A percentile compares a stretch with the other conserved stretches of the same genome.
Evolutionary conservation across 1,140 invertebrate species (phyloP).

Genomic region (Prorops nasuta): DNA sequence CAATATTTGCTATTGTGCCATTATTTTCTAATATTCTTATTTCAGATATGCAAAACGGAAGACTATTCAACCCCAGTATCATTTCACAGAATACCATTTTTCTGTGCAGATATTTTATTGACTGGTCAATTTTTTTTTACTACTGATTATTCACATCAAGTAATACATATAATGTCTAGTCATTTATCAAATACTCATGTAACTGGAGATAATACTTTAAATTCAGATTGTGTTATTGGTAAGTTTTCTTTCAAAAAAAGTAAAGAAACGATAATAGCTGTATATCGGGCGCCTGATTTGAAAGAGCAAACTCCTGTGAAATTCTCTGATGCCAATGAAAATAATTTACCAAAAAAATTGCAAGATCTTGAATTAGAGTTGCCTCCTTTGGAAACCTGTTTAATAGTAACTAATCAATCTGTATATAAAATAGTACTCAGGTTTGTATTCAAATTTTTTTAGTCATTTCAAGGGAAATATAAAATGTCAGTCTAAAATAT

Average conservation of each 20-base stretch:
- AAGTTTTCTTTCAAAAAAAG: conserved; percentile 58
- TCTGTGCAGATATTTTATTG: conserved; percentile 59
- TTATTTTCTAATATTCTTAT: conserved; percentile 20
- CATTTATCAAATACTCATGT: conserved; percentile 62
- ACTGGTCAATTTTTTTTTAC: conserved; percentile 66
- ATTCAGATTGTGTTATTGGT: conserved; percentile 56
- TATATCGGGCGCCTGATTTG: conserved; percentile 53
- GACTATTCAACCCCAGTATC: conserved; percentile 66
- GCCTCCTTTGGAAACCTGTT: conserved; percentile 64
- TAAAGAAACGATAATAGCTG: conserved; percentile 52
- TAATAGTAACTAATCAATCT: conserved; percentile 68
- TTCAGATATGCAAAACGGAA: conserved; percentile 64
- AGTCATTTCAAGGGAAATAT: neutral
- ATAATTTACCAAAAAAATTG: conserved; percentile 51
- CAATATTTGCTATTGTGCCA: neutral
- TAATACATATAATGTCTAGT: conserved; percentile 62
- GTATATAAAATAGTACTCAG: conserved; percentile 69
- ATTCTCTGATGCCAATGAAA: conserved; percentile 36
- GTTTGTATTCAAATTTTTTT: conserved; percentile 42
- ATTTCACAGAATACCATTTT: conserved; percentile 67
- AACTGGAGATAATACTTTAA: conserved; percentile 62
- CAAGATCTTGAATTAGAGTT: conserved; percentile 57
- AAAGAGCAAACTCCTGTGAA: conserved; percentile 32
- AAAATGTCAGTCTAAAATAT: conserved; percentile 13
- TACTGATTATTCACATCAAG: conserved; percentile 53